phyloP scores from a whole-genome alignment of 2,797 vertebrate genomes.

The Tympanoctomys barrerae region DNA sequence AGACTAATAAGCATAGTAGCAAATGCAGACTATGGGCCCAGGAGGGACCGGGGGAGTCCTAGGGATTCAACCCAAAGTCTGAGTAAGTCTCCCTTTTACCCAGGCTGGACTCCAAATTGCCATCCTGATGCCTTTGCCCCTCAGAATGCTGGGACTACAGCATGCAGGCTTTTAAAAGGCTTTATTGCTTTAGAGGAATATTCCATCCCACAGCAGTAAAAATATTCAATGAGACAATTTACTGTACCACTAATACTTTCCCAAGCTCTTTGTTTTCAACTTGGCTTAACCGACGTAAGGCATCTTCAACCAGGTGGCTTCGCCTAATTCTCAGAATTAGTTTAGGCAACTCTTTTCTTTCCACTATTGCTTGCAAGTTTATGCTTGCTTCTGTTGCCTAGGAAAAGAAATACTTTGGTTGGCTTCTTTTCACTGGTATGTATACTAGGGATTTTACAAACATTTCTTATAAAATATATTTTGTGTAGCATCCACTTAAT shows the following conservation, averaged over 20 bases:
- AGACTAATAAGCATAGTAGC: not conserved
- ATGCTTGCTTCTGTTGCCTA: accelerated
- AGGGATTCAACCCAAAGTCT: not conserved
- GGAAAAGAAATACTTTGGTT: slow-evolving; percentile 64
- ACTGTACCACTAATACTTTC: slow-evolving; percentile 78
- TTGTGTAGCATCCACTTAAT: not conserved
- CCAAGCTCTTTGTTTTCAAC: slow-evolving; percentile 65
- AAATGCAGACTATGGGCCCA: not conserved
- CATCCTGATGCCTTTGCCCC: not conserved
- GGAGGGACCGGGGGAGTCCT: not conserved
- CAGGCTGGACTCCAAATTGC: not conserved
- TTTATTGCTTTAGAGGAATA: not conserved
- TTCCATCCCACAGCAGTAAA: not conserved
- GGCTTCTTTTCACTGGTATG: not conserved
- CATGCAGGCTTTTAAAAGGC: not conserved
- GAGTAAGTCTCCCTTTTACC: not conserved
- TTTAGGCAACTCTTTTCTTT: accelerated
- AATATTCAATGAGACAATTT: not conserved
- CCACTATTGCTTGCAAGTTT: not conserved
- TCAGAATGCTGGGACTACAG: not conserved
- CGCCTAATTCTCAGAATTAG: slow-evolving; percentile 78
- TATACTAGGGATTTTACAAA: not conserved
- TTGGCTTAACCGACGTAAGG: slow-evolving; percentile 75
- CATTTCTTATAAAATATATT: slow-evolving; percentile 36
- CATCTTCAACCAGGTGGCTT: slow-evolving; percentile 78